Conservation (phyloP, 2,888 invertebrate species). For the Cryptosula pallasiana region DNA sequence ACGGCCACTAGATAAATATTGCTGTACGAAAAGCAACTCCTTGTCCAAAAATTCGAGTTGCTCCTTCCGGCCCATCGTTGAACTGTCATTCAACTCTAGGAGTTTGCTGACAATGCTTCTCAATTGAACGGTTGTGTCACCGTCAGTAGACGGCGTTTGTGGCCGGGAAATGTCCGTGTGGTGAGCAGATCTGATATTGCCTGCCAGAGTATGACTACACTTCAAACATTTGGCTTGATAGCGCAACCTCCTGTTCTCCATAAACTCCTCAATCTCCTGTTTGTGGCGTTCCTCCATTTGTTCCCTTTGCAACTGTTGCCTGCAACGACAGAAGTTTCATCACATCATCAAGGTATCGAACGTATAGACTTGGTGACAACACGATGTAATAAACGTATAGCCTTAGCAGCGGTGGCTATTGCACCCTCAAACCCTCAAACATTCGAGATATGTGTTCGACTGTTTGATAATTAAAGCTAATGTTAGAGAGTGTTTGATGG, state of each 20-base stretch:
- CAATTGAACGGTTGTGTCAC: neutral
- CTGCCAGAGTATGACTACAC: neutral
- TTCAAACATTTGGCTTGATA: neutral
- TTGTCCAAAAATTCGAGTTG: constrained; percentile 6
- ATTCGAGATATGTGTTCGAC: too few species aligned
- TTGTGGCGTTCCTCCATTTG: neutral
- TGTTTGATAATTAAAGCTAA: too few species aligned
- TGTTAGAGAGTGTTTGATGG: too few species aligned
- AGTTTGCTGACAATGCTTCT: neutral
- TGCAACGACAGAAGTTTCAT: too few species aligned
- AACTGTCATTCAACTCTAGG: neutral
- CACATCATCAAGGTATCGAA: too few species aligned
- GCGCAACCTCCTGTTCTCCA: neutral
- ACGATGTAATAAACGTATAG: too few species aligned
- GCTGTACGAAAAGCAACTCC: constrained; percentile 20
- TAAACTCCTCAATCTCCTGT: neutral
- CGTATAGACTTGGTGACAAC: too few species aligned
- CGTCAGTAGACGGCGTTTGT: neutral
- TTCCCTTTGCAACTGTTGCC: neutral
- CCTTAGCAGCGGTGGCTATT: too few species aligned
- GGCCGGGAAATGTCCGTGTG: neutral
- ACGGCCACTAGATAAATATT: constrained; percentile 25
- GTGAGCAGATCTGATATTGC: neutral
- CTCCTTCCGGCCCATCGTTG: neutral
- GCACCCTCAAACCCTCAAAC: too few species aligned